Evolutionary conservation across 2,797 vertebrate genomes (phyloP), one percentile per base, ranked within the genome.

Genomic region (Alauda arvensis): DNA sequence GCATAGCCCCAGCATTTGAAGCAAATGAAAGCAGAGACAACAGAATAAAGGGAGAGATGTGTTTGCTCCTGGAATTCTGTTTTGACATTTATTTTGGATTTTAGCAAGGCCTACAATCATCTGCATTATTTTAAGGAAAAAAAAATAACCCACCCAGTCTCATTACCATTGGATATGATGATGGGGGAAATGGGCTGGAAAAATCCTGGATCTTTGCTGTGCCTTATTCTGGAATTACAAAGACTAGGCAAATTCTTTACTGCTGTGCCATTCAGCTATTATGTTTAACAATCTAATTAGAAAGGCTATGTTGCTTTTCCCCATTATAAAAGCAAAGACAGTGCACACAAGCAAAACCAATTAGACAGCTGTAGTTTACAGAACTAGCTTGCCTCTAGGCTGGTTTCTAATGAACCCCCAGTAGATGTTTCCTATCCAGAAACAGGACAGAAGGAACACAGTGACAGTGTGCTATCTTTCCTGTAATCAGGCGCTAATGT

Each of bases 231-330:
- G 95, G 49, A 82, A 91, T 96, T 95, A 97, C 95, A 97, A 97
- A 97, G 95, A 95, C 87, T 85, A 95, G 94, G 93, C 95, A 97
- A 96, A 97, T 97, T 97, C 96, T 96, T 97, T 94, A 95, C 93
- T 90, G 94, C 95, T 93, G 95, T 94, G 96, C 92, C 89, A 88
- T 95, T 97, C 95, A 92, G 95, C 96, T 95, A 94, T 97, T 97
- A 97, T 94, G 95, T 97, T 97, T 97, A 97, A 97, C 97, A 97
- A 97, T 97, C 97, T 98, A 97, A 97, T 98, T 98, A 97, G 96
- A 97, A 96, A 95, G 95, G 74, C 94, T 51, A 89, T 94, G 95
- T 94, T 97, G 95, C 94, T 95, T 94, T 97, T 90, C 93, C 93
- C 96, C 93, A 96, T 97, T 97, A 96, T 96, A 96, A 96, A 96